Conservation (phyloP, 2,113 vertebrate species). For the Pristiophorus japonicus region DNA sequence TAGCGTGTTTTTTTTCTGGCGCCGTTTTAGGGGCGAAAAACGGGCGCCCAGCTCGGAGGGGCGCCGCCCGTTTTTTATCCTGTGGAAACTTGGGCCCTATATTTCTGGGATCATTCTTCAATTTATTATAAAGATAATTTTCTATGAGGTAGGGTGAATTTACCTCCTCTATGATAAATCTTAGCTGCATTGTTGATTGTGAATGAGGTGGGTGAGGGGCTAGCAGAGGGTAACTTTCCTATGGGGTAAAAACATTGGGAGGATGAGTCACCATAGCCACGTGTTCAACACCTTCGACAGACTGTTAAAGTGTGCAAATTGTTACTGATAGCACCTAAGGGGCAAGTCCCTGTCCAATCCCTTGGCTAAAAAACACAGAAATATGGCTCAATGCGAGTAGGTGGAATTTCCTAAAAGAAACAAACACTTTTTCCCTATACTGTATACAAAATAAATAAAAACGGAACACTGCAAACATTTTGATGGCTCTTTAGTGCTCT, state of each 20-base stretch:
- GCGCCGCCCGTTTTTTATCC: too few relatives aligned
- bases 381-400: not conserved
- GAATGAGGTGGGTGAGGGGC: not conserved
- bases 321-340: not conserved
- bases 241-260: not conserved
- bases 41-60: too few relatives aligned
- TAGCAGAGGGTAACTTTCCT: not conserved
- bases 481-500: not conserved
- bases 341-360: not conserved
- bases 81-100: too few relatives aligned
- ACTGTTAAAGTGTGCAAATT: too few relatives aligned
- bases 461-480: conserved; percentile 26
- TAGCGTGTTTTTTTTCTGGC: too few relatives aligned
- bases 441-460: not conserved
- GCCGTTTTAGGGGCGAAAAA: too few relatives aligned
- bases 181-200: not conserved
- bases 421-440: not conserved
- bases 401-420: not conserved
- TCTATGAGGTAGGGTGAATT: too few relatives aligned
- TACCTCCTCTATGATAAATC: not conserved
- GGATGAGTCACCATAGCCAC: not conserved
- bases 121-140: not conserved
- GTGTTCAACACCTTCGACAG: not conserved
- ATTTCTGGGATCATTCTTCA: not conserved
- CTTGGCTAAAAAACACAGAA: not conserved